These are phyloP conservation scores for Pantherophis guttatus DNA, from an alignment of 2,113 vertebrate genomes.

Conservation along the genomic window DNA sequence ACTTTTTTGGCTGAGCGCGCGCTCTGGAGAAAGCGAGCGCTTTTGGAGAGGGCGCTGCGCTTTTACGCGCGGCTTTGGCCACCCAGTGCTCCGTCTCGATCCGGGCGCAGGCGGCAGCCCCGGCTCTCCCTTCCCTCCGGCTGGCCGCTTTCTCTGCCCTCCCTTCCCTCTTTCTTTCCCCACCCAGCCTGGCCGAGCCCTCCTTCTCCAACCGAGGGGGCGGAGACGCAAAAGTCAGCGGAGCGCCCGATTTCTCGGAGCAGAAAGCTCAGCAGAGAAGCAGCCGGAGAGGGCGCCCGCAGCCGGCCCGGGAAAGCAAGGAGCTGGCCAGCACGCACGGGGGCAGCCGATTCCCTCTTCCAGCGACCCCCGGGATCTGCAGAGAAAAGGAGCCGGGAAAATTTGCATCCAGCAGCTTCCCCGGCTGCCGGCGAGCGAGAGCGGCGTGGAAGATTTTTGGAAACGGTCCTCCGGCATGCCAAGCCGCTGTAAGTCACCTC, in stretches of 20 bases:
- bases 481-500: not conserved
- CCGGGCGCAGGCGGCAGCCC: not conserved
- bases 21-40: not conserved
- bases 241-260: not conserved
- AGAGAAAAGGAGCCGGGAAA: not conserved
- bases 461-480: not conserved
- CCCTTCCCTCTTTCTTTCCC: not conserved
- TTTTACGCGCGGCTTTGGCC: not conserved
- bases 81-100: too few species aligned
- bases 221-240: not conserved
- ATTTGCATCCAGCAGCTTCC: not conserved
- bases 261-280: not conserved
- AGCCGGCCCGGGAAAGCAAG: not conserved
- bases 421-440: not conserved
- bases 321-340: not conserved
- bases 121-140: not conserved
- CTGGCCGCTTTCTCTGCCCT: not conserved
- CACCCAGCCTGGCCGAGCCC: not conserved
- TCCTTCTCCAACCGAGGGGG: not conserved
- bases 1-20: not conserved
- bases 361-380: not conserved
- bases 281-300: constrained; percentile 7
- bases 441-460: not conserved
- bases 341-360: not conserved
- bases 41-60: not conserved